These are phyloP conservation scores for Blennius ocellaris DNA, from an alignment of 2,113 vertebrate genomes.

Conservation along the genomic window DNA sequence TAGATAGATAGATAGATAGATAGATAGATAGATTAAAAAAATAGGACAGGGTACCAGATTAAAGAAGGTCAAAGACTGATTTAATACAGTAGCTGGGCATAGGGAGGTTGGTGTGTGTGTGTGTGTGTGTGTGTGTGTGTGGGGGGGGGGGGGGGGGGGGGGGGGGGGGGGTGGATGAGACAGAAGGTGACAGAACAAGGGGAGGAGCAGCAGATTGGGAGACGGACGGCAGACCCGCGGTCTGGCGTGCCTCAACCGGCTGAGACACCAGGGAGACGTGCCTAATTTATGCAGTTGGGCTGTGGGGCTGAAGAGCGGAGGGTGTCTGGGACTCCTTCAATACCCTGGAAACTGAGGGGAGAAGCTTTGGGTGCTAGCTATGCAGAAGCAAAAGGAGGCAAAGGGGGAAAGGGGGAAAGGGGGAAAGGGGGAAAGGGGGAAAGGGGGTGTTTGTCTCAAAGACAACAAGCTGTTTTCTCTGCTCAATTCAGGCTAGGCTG, in stretches of 20 bases:
- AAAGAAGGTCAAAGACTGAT: too few species aligned
- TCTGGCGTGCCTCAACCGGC: conserved; percentile 59
- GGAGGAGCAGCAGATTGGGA: conserved; percentile 64
- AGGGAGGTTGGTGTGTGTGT: too few species aligned
- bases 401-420: conserved; percentile 9
- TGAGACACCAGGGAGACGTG: conserved; percentile 73
- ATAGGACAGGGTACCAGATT: conserved; percentile 15
- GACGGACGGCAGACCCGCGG: conserved; percentile 53
- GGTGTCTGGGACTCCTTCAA: conserved; percentile 77
- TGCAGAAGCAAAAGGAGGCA: not conserved
- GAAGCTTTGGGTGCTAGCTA: conserved; percentile 64
- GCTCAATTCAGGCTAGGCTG: conserved; percentile 70
- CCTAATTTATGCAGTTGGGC: conserved; percentile 81
- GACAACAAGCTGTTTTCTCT: conserved; percentile 56
- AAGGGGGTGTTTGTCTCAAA: conserved; percentile 45
- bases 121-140: too few species aligned
- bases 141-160: conserved; percentile 36
- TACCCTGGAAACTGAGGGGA: conserved; percentile 59
- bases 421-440: too few species aligned
- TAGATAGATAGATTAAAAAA: not conserved
- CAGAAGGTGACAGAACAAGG: conserved; percentile 68
- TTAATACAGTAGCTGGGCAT: conserved; percentile 55
- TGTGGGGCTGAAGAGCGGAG: conserved; percentile 60
- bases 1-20: too few species aligned
- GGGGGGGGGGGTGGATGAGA: conserved; percentile 35